Base-by-base conservation (phyloP, 2,797 vertebrate genomes). In the Staurois parvus region DNA sequence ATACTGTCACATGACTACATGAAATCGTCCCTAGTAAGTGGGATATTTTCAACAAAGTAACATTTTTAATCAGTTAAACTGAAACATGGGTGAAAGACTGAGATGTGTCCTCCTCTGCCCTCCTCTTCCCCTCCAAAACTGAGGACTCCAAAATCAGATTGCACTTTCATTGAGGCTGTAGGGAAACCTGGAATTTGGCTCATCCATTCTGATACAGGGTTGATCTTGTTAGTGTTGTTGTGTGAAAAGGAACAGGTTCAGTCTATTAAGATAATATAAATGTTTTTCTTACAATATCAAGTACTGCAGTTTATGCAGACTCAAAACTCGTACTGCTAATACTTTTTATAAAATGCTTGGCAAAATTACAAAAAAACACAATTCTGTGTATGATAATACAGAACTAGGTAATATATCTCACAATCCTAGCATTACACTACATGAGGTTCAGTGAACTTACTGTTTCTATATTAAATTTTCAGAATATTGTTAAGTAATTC, bases 401-500 rank as follows among this genome's bases (percentile, higher is more conserved):
- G 21, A 59, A 59, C 52, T 59, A n/a, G 7, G 21, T 59, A n/a
- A 24, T 52, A 19, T 17, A 19, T 3, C 3, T 52, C 19, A 52
- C 2, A 15, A 52, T 52, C 17, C 3, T 52, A 8, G 21, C 21
- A 59, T 21, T 59, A 24, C 21, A 24, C 6, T 24, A 59, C 52
- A 9, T n/a, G 21, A 59, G 52, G 21, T 59, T 24, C 21, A 59
- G 17, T 21, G 48, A 17, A 56, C 1, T 19, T 56, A 56, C 48
- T 56, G 48, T 56, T 56, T 21, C 19, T 56, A 24, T 9, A 1
- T 8, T 59, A 59, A 21, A 59, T 59, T 59, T 59, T 59, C 11
- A 59, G 52, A 59, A 81, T 28, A 59, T 34, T 68, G 12, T 15
- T 59, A 21, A 45, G 90, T 92, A 90, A 59, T 66, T 56, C 40